Conservation (phyloP, 2,113 vertebrate genomes). For the Zosterops hypoxanthus region DNA sequence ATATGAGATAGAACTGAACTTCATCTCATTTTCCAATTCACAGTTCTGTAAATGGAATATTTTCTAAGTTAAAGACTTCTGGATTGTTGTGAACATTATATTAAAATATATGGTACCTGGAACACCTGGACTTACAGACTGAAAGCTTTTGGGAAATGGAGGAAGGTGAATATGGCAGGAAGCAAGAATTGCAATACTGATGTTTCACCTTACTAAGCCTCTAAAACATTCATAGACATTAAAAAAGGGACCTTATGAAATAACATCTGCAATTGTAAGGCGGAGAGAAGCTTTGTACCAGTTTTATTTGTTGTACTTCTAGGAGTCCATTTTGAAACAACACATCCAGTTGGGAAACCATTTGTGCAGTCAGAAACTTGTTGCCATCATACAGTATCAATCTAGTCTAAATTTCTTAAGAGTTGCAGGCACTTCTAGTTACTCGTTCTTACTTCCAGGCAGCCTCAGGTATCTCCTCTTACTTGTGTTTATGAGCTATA, state of each 20-base stretch:
- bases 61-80: not conserved
- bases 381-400: not conserved
- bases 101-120: not conserved
- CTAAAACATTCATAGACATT: not conserved
- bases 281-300: not conserved
- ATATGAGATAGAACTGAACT: not conserved
- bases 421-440: not conserved
- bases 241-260: not conserved
- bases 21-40: not conserved
- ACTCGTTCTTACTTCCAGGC: not conserved
- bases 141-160: not conserved
- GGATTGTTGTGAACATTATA: not conserved
- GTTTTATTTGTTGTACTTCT: not conserved
- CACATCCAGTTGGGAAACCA: not conserved
- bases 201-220: not conserved
- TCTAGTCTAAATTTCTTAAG: not conserved
- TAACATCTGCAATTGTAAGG: not conserved
- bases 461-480: not conserved
- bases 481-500: not conserved
- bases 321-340: not conserved
- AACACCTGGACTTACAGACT: not conserved
- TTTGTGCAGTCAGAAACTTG: not conserved
- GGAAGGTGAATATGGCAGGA: not conserved
- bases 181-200: not conserved
- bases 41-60: not conserved